Percentiles rank a stretch among this genome's conserved stretches.
Evolutionary conservation across 92 coral and sea anemone genomes (phyloP).

Genomic region (Montipora capitata): DNA sequence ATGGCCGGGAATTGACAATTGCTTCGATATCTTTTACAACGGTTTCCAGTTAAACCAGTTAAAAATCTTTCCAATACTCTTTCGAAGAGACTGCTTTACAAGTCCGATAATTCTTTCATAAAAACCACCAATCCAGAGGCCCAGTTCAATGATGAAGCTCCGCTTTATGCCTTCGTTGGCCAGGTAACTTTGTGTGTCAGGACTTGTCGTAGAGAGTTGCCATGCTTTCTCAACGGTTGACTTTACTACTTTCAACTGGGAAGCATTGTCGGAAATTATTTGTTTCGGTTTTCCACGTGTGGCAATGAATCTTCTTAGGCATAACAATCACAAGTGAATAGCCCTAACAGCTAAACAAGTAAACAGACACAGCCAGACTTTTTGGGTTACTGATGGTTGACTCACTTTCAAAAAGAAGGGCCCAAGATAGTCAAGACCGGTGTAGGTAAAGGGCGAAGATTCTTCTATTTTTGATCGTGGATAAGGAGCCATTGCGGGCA

Average conservation of each 20-base stretch:
- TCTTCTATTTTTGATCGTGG: constrained; percentile 63
- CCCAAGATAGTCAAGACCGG: constrained; percentile 65
- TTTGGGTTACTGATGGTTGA: constrained; percentile 2
- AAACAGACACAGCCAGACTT: constrained; percentile 60
- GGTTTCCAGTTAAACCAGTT: not conserved
- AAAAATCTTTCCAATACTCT: not conserved
- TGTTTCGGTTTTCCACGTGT: constrained; percentile 35
- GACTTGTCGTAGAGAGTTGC: constrained; percentile 19
- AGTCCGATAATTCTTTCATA: constrained; percentile 24
- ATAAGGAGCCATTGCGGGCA: constrained; percentile 61
- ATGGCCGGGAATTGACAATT: not conserved
- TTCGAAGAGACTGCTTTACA: constrained; percentile 11
- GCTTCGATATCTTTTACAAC: not conserved
- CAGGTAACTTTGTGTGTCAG: constrained; percentile 33
- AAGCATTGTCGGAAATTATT: constrained; percentile 50
- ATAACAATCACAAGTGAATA: constrained; percentile 24
- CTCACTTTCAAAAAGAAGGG: constrained; percentile 11
- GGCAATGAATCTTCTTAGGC: constrained; percentile 48
- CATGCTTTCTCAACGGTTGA: constrained; percentile 31
- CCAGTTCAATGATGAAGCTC: constrained; percentile 43
- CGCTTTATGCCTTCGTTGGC: constrained; percentile 52
- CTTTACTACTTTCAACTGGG: constrained; percentile 40
- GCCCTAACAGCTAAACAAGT: constrained; percentile 42
- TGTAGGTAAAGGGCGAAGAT: constrained; percentile 55
- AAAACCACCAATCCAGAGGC: constrained; percentile 65